These are phyloP conservation scores for Oligia fasciuncula DNA, from an alignment of 2,888 invertebrate species.

Conservation along the genomic window DNA sequence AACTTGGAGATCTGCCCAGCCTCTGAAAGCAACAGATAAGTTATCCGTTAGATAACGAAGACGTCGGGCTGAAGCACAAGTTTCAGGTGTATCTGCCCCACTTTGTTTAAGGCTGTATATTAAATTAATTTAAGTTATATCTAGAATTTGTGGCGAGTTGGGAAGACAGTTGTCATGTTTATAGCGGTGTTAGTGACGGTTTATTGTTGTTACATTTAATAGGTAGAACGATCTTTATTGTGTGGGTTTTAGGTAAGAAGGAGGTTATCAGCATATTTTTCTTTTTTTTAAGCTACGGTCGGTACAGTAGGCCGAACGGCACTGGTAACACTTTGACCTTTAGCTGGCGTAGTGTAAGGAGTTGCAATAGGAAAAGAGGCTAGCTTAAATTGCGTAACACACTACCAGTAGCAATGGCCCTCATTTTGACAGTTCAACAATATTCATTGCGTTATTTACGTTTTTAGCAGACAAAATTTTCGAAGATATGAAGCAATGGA, in stretches of 20 bases:
- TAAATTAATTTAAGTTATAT: conserved; percentile 56
- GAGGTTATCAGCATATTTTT: neutral
- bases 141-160: conserved; percentile 30
- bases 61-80: conserved; percentile 37
- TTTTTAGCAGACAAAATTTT: too few species aligned
- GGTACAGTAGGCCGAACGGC: neutral
- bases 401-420: too few species aligned
- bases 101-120: conserved; percentile 31
- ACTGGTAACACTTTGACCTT: neutral
- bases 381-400: neutral
- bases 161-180: conserved; percentile 1
- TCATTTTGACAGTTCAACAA: too few species aligned
- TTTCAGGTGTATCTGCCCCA: conserved; percentile 55
- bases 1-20: conserved; percentile 50
- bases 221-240: neutral
- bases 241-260: neutral
- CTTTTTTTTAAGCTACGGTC: neutral
- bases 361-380: neutral
- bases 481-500: too few species aligned
- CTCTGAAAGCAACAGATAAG: conserved; percentile 47
- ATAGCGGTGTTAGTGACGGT: neutral
- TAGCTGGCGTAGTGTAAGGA: neutral
- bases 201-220: neutral
- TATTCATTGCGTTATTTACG: too few species aligned
- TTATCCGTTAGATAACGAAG: conserved; percentile 53